Conservation (phyloP, 2,797 vertebrate species). For the Sebastes reedi region DNA sequence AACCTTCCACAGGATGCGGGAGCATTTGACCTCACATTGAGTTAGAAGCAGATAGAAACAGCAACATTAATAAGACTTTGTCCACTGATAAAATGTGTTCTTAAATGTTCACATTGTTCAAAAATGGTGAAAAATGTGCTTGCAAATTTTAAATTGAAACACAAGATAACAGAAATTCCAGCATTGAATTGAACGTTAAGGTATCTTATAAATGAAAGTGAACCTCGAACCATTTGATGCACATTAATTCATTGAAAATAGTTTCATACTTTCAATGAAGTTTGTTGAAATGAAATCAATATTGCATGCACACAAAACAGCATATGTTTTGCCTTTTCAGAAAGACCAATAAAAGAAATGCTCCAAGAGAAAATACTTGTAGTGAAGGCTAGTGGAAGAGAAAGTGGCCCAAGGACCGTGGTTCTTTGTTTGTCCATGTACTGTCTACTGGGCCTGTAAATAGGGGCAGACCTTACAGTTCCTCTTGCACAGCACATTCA, state of each 20-base stretch:
- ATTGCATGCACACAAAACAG: background rate
- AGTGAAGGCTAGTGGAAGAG: background rate
- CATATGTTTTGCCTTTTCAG: background rate
- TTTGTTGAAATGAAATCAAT: background rate
- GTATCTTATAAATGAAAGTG: background rate
- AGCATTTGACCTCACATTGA: background rate
- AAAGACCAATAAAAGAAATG: background rate
- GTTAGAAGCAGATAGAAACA: background rate
- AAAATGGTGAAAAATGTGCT: background rate
- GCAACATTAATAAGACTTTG: background rate
- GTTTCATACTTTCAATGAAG: too few species aligned
- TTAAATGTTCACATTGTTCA: background rate
- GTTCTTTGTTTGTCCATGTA: background rate
- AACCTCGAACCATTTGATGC: background rate
- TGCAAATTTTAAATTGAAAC: background rate
- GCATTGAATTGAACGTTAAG: background rate
- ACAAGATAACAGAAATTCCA: background rate
- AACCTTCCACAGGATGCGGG: fast-evolving
- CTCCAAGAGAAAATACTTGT: background rate
- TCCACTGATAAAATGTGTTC: background rate
- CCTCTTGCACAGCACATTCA: slow-evolving; percentile 23
- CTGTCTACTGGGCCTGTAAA: slow-evolving; percentile 4
- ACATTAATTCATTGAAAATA: too few species aligned
- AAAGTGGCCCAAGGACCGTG: background rate
- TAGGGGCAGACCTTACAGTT: slow-evolving; percentile 4